Conservation (phyloP, 2,888 invertebrate genomes). For the Oegoconia quadripuncta region DNA sequence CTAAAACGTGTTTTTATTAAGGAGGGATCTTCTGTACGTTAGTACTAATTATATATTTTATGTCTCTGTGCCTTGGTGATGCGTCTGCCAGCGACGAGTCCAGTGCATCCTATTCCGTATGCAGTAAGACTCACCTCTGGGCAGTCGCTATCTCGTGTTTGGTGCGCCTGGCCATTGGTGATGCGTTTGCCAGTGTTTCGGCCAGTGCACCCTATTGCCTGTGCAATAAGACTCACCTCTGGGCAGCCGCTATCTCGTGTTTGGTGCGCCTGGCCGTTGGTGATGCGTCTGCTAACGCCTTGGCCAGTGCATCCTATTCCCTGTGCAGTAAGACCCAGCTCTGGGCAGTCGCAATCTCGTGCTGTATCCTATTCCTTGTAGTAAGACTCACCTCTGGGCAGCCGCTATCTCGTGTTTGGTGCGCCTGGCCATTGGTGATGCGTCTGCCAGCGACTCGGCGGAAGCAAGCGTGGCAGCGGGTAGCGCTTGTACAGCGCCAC, state of each 20-base stretch:
- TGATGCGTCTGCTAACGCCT: constrained; percentile 84
- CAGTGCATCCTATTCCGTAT: too few species aligned
- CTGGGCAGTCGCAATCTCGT: constrained; percentile 96
- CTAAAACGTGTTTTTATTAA: too few species aligned
- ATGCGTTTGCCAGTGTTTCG: too few species aligned
- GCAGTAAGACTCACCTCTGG: constrained; percentile 78
- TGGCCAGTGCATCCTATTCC: constrained; percentile 39
- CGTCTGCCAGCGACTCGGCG: constrained; percentile 80
- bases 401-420: constrained; percentile 97
- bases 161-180: constrained; percentile 94
- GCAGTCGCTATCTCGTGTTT: constrained; percentile 97
- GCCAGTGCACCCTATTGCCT: too few species aligned
- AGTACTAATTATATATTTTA: constrained; percentile 97
- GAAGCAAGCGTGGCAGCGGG: constrained; percentile 63
- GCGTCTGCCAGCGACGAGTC: constrained; percentile 81
- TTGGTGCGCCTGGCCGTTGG: constrained; percentile 96
- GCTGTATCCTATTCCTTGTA: too few species aligned
- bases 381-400: constrained; percentile 83
- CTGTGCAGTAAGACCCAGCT: constrained; percentile 58
- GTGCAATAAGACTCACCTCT: too few species aligned
- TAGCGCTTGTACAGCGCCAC: constrained; percentile 43
- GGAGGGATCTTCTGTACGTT: too few species aligned
- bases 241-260: constrained; percentile 95
- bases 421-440: constrained; percentile 94
- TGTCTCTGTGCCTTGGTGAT: constrained; percentile 94